Evolutionary conservation across 2,888 invertebrate species (phyloP).

Genomic region (Synergus umbraculus): DNA sequence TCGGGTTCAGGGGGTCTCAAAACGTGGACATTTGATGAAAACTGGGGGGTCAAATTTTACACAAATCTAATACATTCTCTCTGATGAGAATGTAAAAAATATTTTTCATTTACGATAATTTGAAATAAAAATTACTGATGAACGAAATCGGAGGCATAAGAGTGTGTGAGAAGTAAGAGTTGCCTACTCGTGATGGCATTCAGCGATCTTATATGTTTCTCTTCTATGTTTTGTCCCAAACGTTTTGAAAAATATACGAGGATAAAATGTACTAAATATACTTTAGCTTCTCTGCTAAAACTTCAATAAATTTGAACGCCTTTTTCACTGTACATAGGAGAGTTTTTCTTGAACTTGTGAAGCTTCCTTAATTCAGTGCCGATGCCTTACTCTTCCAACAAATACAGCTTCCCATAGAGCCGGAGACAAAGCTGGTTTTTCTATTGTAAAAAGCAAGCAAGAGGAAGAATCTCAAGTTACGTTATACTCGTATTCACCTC

Average conservation of each 20-base stretch:
- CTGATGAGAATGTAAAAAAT: too few species aligned
- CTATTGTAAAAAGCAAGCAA: constrained; percentile 19
- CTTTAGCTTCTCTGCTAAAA: not conserved
- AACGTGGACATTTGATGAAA: too few species aligned
- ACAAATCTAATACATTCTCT: too few species aligned
- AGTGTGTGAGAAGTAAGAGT: too few species aligned
- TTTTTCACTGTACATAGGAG: not conserved
- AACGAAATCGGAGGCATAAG: too few species aligned
- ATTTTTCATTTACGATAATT: too few species aligned
- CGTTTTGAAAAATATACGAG: not conserved
- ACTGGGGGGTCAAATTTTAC: too few species aligned
- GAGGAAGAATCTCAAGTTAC: constrained; percentile 11
- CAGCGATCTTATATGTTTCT: too few species aligned
- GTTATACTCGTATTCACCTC: not conserved
- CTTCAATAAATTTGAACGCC: not conserved
- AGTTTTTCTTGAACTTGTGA: not conserved
- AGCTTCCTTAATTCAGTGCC: not conserved
- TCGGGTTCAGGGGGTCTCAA: too few species aligned
- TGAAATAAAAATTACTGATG: too few species aligned
- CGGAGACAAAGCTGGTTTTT: not conserved
- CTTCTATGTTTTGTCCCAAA: too few species aligned
- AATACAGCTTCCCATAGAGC: not conserved
- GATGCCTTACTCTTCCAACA: not conserved
- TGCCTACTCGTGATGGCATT: too few species aligned
- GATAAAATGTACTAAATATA: not conserved